Percentiles rank a stretch among this genome's conserved stretches.
Evolutionary conservation across 2,113 vertebrate genomes (phyloP).

Genomic region (Cephalopholis sonnerati): DNA sequence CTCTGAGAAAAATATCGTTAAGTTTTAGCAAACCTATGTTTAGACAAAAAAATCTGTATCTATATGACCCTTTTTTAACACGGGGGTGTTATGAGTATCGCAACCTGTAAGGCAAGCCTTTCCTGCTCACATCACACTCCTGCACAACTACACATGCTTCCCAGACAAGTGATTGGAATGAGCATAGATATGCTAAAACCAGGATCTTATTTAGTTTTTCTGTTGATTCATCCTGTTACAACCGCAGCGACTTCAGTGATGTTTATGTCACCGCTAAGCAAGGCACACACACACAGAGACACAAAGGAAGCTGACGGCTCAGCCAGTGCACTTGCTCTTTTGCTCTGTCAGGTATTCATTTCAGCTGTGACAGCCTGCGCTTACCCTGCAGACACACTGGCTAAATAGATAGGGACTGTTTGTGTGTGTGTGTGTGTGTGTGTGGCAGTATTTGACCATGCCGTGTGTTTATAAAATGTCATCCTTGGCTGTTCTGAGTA

Average conservation of each 20-base stretch:
- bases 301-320: constrained; percentile 71
- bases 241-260: constrained; percentile 31
- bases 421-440: constrained; percentile 36
- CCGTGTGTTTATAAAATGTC: constrained; percentile 54
- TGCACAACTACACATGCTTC: not conserved
- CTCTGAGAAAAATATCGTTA: not conserved
- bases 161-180: constrained; percentile 35
- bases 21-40: not conserved
- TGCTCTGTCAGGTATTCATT: constrained; percentile 80
- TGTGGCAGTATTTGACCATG: constrained; percentile 45
- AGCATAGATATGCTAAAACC: constrained; percentile 42
- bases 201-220: constrained; percentile 31
- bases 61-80: not conserved
- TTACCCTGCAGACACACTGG: constrained; percentile 75
- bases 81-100: not conserved
- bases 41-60: not conserved
- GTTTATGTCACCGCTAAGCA: constrained; percentile 59
- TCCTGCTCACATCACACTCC: not conserved
- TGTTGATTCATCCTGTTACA: constrained; percentile 62
- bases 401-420: constrained; percentile 66
- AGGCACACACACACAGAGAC: constrained; percentile 32
- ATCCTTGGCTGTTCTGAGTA: constrained; percentile 43
- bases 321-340: constrained; percentile 70
- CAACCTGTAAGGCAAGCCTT: constrained; percentile 5
- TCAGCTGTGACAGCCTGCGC: constrained; percentile 71